These are phyloP conservation scores for Symphodus melops DNA, from an alignment of 2,113 vertebrate genomes.

Conservation along the genomic window DNA sequence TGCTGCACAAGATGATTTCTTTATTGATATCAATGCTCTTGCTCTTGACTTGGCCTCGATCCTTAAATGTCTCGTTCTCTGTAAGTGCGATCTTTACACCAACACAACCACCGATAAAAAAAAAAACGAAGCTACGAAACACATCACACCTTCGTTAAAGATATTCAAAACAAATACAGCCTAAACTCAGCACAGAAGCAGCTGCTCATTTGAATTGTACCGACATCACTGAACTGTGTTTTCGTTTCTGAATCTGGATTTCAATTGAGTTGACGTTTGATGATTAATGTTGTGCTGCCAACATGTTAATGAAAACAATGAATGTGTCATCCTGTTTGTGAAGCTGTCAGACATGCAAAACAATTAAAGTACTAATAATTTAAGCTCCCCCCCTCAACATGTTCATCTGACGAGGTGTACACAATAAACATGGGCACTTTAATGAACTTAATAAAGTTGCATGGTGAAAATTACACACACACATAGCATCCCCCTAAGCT, in stretches of 20 bases:
- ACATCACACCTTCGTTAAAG: background rate
- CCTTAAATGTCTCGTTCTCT: too few species aligned
- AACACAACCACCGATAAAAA: too few species aligned
- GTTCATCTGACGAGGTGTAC: background rate
- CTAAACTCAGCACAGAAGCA: background rate
- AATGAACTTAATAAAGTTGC: background rate
- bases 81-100: too few species aligned
- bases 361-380: background rate
- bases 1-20: too few species aligned
- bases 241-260: background rate
- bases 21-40: too few species aligned
- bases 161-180: background rate
- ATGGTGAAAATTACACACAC: background rate
- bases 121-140: background rate
- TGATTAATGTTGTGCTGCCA: background rate
- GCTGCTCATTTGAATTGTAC: background rate
- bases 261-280: background rate
- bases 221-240: background rate
- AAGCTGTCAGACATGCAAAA: background rate
- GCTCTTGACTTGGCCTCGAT: too few species aligned
- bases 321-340: slow-evolving; percentile 7
- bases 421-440: background rate
- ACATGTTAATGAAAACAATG: slow-evolving; percentile 21
- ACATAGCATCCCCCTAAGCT: background rate
- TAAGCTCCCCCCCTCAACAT: background rate